These are phyloP conservation scores for Marisa cornuarietis DNA, from an alignment of 1,140 invertebrate species.

Conservation along the genomic window DNA sequence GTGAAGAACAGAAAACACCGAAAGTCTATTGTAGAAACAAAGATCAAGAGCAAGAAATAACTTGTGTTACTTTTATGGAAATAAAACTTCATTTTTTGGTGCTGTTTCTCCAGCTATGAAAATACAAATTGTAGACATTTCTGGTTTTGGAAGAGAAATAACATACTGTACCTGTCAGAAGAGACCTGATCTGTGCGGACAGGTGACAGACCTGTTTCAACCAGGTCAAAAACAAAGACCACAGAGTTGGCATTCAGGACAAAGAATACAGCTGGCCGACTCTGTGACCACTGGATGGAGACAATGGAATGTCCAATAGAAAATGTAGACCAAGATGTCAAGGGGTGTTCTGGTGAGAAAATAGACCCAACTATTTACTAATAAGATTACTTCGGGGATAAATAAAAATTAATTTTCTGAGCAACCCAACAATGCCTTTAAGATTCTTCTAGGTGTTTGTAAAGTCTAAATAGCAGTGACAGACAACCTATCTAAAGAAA, in stretches of 20 bases:
- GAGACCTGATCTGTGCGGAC: constrained; percentile 65
- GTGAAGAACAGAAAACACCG: not conserved
- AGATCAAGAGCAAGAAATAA: no score
- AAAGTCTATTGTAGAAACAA: not conserved
- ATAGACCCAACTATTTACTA: not conserved
- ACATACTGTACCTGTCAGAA: constrained; percentile 59
- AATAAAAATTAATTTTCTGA: no score
- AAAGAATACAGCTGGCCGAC: constrained; percentile 71
- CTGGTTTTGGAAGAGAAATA: not conserved
- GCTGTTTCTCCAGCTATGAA: no score
- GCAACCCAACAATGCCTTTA: no score
- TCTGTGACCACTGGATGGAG: constrained; percentile 71
- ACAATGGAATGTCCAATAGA: constrained; percentile 62
- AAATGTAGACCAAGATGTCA: constrained; percentile 67
- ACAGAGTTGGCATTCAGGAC: constrained; percentile 70
- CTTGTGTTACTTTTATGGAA: no score
- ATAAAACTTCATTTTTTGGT: no score
- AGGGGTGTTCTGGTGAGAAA: constrained; percentile 66
- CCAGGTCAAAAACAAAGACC: constrained; percentile 72
- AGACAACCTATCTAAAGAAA: no score
- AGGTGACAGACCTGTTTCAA: constrained; percentile 68
- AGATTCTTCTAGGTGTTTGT: no score
- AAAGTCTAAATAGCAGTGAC: no score
- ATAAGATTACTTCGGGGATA: no score
- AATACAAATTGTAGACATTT: no score